Base-by-base conservation (phyloP, 2,888 invertebrate genomes). In the Vesta saturnalis region DNA sequence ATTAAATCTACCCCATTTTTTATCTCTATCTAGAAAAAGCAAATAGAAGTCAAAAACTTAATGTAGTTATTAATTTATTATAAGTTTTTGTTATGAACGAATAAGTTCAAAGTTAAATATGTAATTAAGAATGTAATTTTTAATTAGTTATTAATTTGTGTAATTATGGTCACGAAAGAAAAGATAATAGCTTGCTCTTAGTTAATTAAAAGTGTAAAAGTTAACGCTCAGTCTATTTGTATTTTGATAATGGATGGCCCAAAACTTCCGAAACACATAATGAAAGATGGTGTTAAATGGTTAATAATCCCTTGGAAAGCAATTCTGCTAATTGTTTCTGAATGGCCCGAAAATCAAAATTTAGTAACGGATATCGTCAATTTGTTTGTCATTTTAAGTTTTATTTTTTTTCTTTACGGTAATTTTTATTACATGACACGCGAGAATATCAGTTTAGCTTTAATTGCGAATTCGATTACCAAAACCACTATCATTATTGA, bases 271-370 rank as follows among this genome's bases (percentile, higher is more conserved):
- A 2, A 14, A 1, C 16, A 19, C 14, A 15, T 49, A 1, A 10
- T 49, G 10, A 49, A 49, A 49, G 49, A 49, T 16, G 49, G 19
- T 15, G 19, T 16, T 16, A 49, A 49, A 19, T 49, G 49, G 49
- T 16, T 49, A 49, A 18, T 49, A 15, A 12, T 49, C 10, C 49
- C 49, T 14, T 16, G 14, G 3, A 49, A 49, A n/a, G 49, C 15
- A 16, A 12, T 49, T 16, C 10, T 49, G 14, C 14, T 14, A 16
- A 49, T 14, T 18, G 12, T 49, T 49, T 49, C 19, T 3, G 15
- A 8, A 10, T 49, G 49, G 49, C 49, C 49, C 16, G 49, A 49
- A 3, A 14, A 15, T 8, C 49, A 49, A 1, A 19, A 49, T 15
- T 10, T 3, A 4, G 1, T 16, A 19, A 49, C 14, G 1, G 1